A percentile compares a stretch with the other conserved stretches of the same genome.
These are phyloP conservation scores for Microtus montanus DNA, from an alignment of 2,113 vertebrate species.

Conservation along the genomic window DNA sequence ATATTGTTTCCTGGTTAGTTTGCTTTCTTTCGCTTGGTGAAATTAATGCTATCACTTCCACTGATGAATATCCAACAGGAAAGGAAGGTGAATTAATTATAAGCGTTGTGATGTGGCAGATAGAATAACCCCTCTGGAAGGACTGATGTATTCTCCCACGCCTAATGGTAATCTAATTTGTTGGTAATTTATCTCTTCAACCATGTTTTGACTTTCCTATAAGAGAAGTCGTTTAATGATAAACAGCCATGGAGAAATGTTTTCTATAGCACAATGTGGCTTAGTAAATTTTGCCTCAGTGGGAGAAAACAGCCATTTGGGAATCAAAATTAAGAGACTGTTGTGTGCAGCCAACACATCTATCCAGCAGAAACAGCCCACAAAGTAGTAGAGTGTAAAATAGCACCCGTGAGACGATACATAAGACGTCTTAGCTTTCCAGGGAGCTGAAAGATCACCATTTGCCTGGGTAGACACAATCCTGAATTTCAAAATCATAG, in stretches of 20 bases:
- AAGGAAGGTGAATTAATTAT: neutral
- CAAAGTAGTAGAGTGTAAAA: conserved; percentile 29
- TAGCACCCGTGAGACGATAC: neutral
- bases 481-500: conserved; percentile 53
- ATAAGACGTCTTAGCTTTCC: conserved; percentile 18
- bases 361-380: neutral
- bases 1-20: neutral
- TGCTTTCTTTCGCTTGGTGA: conserved; percentile 37
- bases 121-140: neutral
- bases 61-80: neutral
- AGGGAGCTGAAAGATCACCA: conserved; percentile 3
- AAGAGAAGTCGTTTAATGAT: conserved; percentile 36
- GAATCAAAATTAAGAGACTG: conserved; percentile 18
- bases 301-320: conserved; percentile 31
- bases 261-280: neutral
- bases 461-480: conserved; percentile 22
- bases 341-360: neutral
- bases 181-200: conserved; percentile 37
- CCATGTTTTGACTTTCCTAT: conserved; percentile 12
- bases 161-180: conserved; percentile 46
- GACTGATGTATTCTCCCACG: neutral
- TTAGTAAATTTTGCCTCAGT: conserved; percentile 41
- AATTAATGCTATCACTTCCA: neutral
- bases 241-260: neutral
- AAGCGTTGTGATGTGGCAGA: neutral